Percentiles rank a stretch among this genome's conserved stretches.
phyloP scores from a whole-genome alignment of 2,888 invertebrate genomes.

The Anthoptus insignis region DNA sequence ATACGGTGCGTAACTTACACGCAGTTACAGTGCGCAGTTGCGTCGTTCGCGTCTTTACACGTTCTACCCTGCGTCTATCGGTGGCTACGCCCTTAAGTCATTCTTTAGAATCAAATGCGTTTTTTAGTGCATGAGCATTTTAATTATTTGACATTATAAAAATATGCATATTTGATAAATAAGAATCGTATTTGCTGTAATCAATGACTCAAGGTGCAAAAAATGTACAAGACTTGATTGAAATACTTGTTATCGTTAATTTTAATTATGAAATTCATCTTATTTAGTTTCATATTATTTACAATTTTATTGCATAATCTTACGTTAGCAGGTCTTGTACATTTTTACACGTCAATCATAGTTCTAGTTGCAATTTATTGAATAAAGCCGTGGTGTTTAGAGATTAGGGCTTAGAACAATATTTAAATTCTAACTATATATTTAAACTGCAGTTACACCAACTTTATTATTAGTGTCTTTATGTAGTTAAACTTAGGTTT shows the following conservation, averaged over 20 bases:
- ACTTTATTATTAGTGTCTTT: not conserved
- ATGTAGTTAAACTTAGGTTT: too few species aligned
- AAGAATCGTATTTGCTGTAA: conserved; percentile 39
- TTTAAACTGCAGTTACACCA: conserved; percentile 17
- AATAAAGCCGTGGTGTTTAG: conserved; percentile 8
- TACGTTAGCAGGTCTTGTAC: conserved; percentile 21
- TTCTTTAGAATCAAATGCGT: conserved; percentile 39
- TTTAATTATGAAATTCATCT: too few species aligned
- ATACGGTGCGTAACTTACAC: too few species aligned
- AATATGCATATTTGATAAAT: conserved; percentile 1
- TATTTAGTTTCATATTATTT: not conserved
- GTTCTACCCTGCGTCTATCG: conserved; percentile 9
- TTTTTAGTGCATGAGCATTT: not conserved
- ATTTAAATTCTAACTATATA: conserved; percentile 13
- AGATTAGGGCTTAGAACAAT: conserved; percentile 27
- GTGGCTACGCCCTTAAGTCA: conserved; percentile 15
- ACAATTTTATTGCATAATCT: conserved; percentile 14
- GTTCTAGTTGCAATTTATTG: not conserved
- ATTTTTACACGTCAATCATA: conserved; percentile 19
- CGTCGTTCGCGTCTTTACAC: conserved; percentile 11
- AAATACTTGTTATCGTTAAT: too few species aligned
- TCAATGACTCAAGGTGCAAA: conserved; percentile 27
- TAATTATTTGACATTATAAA: conserved; percentile 27
- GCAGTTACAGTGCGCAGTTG: not conserved
- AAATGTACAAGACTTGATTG: conserved; percentile 26